These are phyloP conservation scores for Eulemur rufifrons DNA, from an alignment of 2,113 vertebrate genomes.

Conservation along the genomic window DNA sequence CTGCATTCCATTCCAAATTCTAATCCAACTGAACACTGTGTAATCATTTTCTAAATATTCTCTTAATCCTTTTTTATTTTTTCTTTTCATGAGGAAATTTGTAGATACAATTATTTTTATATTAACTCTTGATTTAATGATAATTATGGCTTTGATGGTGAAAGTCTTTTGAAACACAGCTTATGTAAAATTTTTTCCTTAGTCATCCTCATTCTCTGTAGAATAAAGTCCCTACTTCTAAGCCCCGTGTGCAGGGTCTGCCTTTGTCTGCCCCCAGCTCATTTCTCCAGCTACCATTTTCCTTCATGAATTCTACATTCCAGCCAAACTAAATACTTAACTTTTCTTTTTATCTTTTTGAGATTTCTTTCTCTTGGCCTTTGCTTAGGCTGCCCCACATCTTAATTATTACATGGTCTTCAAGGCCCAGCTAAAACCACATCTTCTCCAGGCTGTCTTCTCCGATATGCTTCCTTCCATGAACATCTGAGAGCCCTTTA, in stretches of 20 bases:
- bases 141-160: not conserved
- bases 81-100: not conserved
- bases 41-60: slow-evolving; percentile 27
- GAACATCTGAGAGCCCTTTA: not conserved
- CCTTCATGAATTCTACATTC: not conserved
- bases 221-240: not conserved
- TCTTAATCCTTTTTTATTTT: not conserved
- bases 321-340: not conserved
- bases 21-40: not conserved
- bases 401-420: not conserved
- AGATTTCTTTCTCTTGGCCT: slow-evolving; percentile 14
- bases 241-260: not conserved
- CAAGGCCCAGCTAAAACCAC: not conserved
- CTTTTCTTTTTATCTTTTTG: not conserved
- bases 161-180: not conserved
- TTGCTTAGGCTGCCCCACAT: not conserved
- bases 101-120: not conserved
- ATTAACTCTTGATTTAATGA: not conserved
- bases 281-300: not conserved
- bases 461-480: not conserved
- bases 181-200: not conserved
- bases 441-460: not conserved
- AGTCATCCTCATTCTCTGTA: not conserved
- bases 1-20: not conserved
- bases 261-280: not conserved